Base-by-base conservation (phyloP, 2,113 vertebrate species). In the Platysternon megacephalum region DNA sequence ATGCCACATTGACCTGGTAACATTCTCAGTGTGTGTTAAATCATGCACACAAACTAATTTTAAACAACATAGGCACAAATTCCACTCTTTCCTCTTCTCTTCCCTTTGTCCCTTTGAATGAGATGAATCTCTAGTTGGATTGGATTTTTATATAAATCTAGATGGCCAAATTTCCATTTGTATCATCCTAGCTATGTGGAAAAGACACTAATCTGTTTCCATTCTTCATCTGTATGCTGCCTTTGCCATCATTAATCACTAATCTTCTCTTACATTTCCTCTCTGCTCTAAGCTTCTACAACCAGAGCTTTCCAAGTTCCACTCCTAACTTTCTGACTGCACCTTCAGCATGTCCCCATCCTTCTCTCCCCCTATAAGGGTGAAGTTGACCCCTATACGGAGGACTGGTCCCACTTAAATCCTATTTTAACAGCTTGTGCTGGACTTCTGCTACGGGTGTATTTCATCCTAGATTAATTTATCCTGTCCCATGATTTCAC, bases 1-100 rank as follows among this genome's bases (percentile, higher is more conserved):
- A 61, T 0, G 74, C 24, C 11, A 26, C 11, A 46, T 2, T 21
- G 65, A 39, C 17, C 22, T 22, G 65, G 9, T 39, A 39, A 72
- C n/a, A 39, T 72, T 72, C 19, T 39, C 65, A 72, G 19, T 22
- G n/a, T 39, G 65, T 21, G n/a, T 72, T 39, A 21, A 72, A 39
- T 19, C n/a, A 39, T 72, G n/a, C 65, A 72, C 19, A 39, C 16
- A n/a, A 35, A 19, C 61, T 19, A 19, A n/a, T 68, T 68, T 68
- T n/a, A 68, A 68, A n/a, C 16, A 68, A n/a, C 17, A 68, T 19
- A 68, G 8, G 35, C 61, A n/a, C 65, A 72, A 39, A 72, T 72
- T 72, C 65, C 65, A 39, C 65, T 72, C 65, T 39, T 72, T 72
- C 19, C 65, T 72, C 35, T 39, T 72, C n/a, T 39, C 65, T 72